These are phyloP conservation scores for Enteromius unitaeniatus DNA, from an alignment of 2,797 vertebrate species.

Conservation along the genomic window DNA sequence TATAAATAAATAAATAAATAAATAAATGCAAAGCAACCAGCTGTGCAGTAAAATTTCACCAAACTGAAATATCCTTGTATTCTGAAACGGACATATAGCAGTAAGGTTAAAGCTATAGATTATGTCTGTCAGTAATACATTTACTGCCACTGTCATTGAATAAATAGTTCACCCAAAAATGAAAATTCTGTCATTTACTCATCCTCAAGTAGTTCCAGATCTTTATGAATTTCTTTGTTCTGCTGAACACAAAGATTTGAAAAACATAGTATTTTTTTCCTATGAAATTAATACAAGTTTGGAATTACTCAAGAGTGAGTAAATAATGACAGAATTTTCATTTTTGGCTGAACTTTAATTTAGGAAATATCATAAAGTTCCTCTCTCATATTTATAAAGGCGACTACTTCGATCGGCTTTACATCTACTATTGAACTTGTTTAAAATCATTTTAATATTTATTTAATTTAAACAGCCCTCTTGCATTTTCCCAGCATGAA, in stretches of 20 bases:
- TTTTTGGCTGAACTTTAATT: background rate
- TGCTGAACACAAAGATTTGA: too few species aligned
- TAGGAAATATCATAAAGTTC: background rate
- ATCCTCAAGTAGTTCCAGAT: too few species aligned
- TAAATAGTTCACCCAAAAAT: too few species aligned
- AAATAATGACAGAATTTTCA: too few species aligned
- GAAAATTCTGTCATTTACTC: too few species aligned
- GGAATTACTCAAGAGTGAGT: too few species aligned
- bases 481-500: background rate
- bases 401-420: background rate
- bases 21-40: background rate
- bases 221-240: too few species aligned
- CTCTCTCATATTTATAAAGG: background rate
- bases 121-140: background rate
- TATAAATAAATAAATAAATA: too few species aligned
- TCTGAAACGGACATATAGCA: constrained; percentile 1
- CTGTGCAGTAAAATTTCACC: background rate
- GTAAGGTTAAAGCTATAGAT: background rate
- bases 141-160: background rate
- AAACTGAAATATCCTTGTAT: background rate
- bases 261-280: too few species aligned
- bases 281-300: too few species aligned
- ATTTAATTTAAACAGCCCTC: background rate
- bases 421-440: background rate
- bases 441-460: too few species aligned